phyloP scores from a whole-genome alignment of 1,140 invertebrate species.

The Dendrolimus punctatus region DNA sequence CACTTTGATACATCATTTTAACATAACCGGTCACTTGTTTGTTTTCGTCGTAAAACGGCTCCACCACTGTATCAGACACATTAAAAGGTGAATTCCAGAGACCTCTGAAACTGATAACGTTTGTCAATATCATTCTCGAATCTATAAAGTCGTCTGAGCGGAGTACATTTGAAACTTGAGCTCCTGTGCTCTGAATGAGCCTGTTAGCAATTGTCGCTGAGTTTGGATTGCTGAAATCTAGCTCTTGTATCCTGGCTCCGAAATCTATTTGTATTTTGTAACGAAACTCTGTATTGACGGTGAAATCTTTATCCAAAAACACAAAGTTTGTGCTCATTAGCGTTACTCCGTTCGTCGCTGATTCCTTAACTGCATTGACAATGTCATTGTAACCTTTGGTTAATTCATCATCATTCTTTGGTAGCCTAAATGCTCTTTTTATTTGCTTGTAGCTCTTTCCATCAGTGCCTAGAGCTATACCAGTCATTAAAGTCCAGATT shows the following conservation, averaged over 20 bases:
- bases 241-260: slow-evolving; percentile 34
- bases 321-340: slow-evolving; percentile 52
- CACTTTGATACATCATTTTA: slow-evolving; percentile 75
- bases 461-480: slow-evolving; percentile 42
- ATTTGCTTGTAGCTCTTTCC: slow-evolving; percentile 35
- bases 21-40: slow-evolving; percentile 65
- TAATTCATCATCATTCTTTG: slow-evolving; percentile 29
- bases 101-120: slow-evolving; percentile 88
- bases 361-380: slow-evolving; percentile 34
- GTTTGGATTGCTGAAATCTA: slow-evolving; percentile 49
- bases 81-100: slow-evolving; percentile 83
- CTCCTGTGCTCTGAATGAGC: slow-evolving; percentile 44
- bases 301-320: slow-evolving; percentile 49
- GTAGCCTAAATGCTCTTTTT: slow-evolving; percentile 37
- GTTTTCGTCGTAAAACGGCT: slow-evolving; percentile 72
- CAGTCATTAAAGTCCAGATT: slow-evolving; percentile 57
- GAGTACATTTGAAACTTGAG: slow-evolving; percentile 49
- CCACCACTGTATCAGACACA: slow-evolving; percentile 68
- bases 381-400: slow-evolving; percentile 42
- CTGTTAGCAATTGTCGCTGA: slow-evolving; percentile 38
- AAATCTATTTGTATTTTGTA: slow-evolving; percentile 36
- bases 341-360: slow-evolving; percentile 32
- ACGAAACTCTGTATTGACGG: slow-evolving; percentile 31
- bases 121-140: slow-evolving; percentile 81
- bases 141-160: slow-evolving; percentile 64